Percentiles rank a stretch among this genome's conserved stretches.
Conservation (phyloP, 2,113 vertebrate genomes). For the Gallinago media region DNA sequence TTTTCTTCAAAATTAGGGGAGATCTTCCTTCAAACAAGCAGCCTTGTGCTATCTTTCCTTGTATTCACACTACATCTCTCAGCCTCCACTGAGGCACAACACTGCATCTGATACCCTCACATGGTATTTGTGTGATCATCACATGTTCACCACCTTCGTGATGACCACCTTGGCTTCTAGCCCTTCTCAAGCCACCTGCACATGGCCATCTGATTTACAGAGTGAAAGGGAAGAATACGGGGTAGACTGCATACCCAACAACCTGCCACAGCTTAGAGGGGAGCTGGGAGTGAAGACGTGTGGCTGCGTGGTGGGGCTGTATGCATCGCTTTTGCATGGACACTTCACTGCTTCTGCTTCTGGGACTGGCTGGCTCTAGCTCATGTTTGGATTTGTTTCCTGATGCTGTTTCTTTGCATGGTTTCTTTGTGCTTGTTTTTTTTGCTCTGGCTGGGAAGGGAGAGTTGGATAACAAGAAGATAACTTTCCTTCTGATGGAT, state of each 20-base stretch:
- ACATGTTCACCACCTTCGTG: background rate
- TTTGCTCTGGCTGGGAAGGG: background rate
- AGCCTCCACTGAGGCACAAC: background rate
- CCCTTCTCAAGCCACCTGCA: background rate
- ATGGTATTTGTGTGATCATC: background rate
- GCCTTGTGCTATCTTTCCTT: background rate
- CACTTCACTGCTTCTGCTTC: background rate
- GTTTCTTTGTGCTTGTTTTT: background rate
- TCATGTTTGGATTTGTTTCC: background rate
- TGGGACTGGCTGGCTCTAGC: background rate
- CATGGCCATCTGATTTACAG: background rate
- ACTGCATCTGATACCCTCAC: fast-evolving
- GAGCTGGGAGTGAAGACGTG: background rate
- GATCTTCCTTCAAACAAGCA: background rate
- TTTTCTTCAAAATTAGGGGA: background rate
- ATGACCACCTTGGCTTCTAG: background rate
- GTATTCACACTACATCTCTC: background rate
- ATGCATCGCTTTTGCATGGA: background rate
- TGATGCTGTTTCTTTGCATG: background rate
- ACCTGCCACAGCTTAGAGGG: background rate
- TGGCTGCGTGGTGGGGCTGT: background rate
- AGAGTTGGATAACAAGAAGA: background rate
- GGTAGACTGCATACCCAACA: background rate
- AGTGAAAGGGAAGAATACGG: conserved; percentile 15
- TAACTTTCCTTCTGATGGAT: background rate